Percentiles rank a stretch among this genome's conserved stretches.
These are phyloP conservation scores for Aplodontia rufa DNA, from an alignment of 2,113 vertebrate genomes.

Conservation along the genomic window DNA sequence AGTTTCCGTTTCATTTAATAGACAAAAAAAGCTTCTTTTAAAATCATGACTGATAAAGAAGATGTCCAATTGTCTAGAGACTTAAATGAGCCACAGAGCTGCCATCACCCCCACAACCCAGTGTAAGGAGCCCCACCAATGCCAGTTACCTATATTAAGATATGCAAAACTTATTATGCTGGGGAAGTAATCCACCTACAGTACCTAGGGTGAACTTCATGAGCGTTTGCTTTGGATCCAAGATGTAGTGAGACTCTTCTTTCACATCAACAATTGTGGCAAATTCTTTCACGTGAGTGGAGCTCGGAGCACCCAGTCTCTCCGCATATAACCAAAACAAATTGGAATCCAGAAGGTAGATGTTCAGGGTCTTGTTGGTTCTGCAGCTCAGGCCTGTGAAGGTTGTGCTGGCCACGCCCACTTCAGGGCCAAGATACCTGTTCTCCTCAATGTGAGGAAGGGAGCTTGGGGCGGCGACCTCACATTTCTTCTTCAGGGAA, in stretches of 20 bases:
- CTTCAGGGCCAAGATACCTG: slow-evolving; percentile 68
- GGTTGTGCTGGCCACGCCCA: slow-evolving; percentile 64
- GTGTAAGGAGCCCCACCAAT: neutral
- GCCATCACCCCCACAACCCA: neutral
- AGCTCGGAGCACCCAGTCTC: slow-evolving; percentile 89
- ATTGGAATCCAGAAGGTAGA: slow-evolving; percentile 94
- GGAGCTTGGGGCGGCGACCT: slow-evolving; percentile 59
- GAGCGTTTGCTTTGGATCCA: slow-evolving; percentile 87
- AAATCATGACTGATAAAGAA: slow-evolving; percentile 6
- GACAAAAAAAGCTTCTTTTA: slow-evolving; percentile 29
- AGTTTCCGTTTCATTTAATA: neutral
- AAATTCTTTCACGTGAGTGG: slow-evolving; percentile 84
- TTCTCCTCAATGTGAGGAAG: slow-evolving; percentile 90
- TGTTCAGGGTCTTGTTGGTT: slow-evolving; percentile 96
- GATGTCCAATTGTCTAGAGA: neutral
- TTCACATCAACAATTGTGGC: slow-evolving; percentile 93
- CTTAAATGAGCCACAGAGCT: neutral
- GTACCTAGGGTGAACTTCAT: slow-evolving; percentile 90
- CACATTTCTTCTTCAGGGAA: slow-evolving; percentile 83
- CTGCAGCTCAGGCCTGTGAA: slow-evolving; percentile 93
- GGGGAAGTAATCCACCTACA: neutral
- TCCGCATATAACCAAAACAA: slow-evolving; percentile 95
- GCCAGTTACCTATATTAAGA: neutral
- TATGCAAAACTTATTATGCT: neutral
- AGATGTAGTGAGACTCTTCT: slow-evolving; percentile 95